A percentile compares a stretch with the other conserved stretches of the same genome.
Conservation (phyloP, 2,888 invertebrate genomes). For the Melanchra persicariae region DNA sequence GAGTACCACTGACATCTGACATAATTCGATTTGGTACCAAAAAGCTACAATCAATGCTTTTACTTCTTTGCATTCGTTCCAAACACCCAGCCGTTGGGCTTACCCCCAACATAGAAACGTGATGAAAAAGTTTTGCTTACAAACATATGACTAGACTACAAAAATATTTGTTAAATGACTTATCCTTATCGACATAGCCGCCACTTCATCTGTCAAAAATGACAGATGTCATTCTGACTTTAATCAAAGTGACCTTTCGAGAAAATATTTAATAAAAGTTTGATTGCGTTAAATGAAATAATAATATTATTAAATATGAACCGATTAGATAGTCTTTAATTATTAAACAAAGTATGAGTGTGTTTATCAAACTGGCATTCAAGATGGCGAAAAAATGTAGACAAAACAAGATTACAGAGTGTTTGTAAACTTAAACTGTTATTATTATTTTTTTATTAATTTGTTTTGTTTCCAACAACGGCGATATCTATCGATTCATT, state of each 20-base stretch:
- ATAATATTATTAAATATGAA: constrained; percentile 35
- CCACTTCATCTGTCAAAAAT: constrained; percentile 19
- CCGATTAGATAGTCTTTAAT: constrained; percentile 41
- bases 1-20: constrained; percentile 1
- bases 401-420: constrained; percentile 53
- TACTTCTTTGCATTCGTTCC: not conserved
- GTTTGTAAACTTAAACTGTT: constrained; percentile 51
- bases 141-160: constrained; percentile 21
- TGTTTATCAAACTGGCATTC: constrained; percentile 52
- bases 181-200: constrained; percentile 6
- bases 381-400: constrained; percentile 51
- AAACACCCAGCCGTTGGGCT: not conserved
- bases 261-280: constrained; percentile 11
- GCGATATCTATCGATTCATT: not conserved
- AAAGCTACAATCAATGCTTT: not conserved
- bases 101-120: not conserved
- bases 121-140: not conserved
- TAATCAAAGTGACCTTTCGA: constrained; percentile 34
- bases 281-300: constrained; percentile 39
- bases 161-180: constrained; percentile 51
- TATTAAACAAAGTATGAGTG: constrained; percentile 33
- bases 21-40: not conserved
- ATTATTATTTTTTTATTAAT: constrained; percentile 12
- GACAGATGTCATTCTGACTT: constrained; percentile 35
- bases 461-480: constrained; percentile 14